Conservation (phyloP, 2,113 vertebrate species). For the Rhynchopsitta pachyrhyncha region DNA sequence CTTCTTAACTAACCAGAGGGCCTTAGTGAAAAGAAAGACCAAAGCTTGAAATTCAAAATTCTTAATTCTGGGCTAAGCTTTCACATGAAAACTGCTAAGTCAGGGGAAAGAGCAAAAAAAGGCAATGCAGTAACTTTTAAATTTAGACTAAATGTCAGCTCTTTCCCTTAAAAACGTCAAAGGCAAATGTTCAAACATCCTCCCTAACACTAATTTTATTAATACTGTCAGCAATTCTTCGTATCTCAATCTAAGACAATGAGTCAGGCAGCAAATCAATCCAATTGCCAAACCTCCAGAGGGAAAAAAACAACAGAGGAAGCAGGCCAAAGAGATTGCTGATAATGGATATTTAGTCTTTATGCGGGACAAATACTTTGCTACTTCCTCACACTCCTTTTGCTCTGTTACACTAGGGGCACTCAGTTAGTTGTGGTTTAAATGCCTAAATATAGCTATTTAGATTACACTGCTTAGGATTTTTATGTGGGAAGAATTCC, state of each 20-base stretch:
- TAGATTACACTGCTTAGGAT: background rate
- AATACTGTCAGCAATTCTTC: conserved; percentile 57
- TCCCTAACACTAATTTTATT: conserved; percentile 54
- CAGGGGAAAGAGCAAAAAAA: background rate
- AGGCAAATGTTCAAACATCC: conserved; percentile 40
- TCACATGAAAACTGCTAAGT: background rate
- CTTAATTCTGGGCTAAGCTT: background rate
- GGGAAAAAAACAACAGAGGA: conserved; percentile 54
- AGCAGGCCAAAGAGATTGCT: conserved; percentile 35
- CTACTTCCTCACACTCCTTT: conserved; percentile 55
- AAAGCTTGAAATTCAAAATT: background rate
- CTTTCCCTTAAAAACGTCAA: conserved; percentile 42
- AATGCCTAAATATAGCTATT: conserved; percentile 29
- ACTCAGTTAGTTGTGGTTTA: background rate
- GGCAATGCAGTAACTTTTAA: conserved; percentile 1
- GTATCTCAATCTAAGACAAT: conserved; percentile 50
- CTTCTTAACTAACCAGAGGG: background rate
- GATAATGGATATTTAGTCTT: conserved; percentile 58
- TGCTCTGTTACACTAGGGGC: background rate
- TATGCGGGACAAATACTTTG: conserved; percentile 49
- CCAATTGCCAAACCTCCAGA: conserved; percentile 28
- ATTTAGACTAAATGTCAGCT: conserved; percentile 52
- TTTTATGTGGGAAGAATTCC: background rate
- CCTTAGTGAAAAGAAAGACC: background rate
- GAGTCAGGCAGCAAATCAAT: conserved; percentile 65